These are phyloP conservation scores for Planococcus citri DNA, from an alignment of 1,140 invertebrate genomes.

Conservation along the genomic window DNA sequence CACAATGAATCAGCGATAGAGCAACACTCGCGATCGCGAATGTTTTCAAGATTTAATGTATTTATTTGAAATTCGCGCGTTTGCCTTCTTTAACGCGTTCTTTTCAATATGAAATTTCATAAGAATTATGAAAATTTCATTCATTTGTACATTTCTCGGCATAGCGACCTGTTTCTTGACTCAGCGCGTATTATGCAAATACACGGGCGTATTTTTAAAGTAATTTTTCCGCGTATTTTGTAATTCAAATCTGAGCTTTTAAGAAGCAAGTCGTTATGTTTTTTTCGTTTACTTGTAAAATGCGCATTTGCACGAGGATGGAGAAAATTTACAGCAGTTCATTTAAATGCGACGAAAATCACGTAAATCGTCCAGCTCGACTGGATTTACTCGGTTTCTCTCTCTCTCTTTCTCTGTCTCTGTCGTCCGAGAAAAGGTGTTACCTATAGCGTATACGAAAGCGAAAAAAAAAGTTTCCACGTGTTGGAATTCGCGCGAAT, in stretches of 20 bases:
- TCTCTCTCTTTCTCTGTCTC: no score
- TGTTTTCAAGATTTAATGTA: neutral
- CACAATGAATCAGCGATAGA: no score
- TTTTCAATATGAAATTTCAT: neutral
- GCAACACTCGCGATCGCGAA: no score
- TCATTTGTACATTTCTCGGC: neutral
- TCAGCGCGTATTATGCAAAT: constrained; percentile 7
- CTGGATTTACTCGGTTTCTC: no score
- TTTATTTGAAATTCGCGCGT: neutral
- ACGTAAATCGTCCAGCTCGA: neutral
- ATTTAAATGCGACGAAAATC: neutral
- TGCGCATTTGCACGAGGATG: neutral
- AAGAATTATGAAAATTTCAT: constrained; percentile 1
- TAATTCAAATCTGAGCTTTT: neutral
- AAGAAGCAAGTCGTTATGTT: neutral
- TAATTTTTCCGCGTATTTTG: neutral
- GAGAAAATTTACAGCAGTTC: neutral
- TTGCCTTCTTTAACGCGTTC: neutral
- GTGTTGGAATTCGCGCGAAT: no score
- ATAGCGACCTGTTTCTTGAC: neutral
- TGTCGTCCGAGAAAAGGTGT: no score
- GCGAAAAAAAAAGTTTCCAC: no score
- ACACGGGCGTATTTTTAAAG: neutral
- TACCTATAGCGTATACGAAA: no score
- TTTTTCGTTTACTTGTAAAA: no score